Percentiles rank a stretch among this genome's conserved stretches.
phyloP scores from a whole-genome alignment of 2,797 vertebrate genomes.

The Enteromius unitaeniatus region DNA sequence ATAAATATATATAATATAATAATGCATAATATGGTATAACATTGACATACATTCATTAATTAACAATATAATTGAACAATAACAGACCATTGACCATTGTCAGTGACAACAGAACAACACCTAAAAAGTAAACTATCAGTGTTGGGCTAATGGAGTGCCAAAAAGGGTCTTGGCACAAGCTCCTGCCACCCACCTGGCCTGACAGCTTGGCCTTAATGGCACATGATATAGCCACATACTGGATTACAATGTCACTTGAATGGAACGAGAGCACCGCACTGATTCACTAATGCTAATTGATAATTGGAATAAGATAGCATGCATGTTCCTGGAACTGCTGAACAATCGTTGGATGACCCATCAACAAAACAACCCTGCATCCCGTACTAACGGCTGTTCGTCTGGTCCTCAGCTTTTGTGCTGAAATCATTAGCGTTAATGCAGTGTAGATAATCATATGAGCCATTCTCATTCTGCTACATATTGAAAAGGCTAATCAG shows the following conservation, averaged over 20 bases:
- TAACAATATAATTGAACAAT: slow-evolving; percentile 1
- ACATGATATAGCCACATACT: slow-evolving; percentile 29
- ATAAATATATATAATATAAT: neutral
- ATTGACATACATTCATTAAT: neutral
- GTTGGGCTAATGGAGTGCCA: neutral
- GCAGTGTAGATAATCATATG: slow-evolving; percentile 38
- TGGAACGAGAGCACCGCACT: slow-evolving; percentile 34
- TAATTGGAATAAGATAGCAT: slow-evolving; percentile 63
- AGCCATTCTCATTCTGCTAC: neutral
- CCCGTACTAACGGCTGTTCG: slow-evolving; percentile 9
- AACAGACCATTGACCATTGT: neutral
- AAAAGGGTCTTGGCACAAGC: neutral
- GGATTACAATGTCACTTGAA: slow-evolving; percentile 32
- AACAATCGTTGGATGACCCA: slow-evolving; percentile 19
- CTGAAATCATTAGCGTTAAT: slow-evolving; percentile 57
- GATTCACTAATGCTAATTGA: slow-evolving; percentile 60
- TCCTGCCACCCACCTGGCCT: slow-evolving; percentile 11
- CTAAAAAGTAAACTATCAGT: slow-evolving; percentile 1
- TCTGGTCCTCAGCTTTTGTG: slow-evolving; percentile 30
- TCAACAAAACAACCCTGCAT: slow-evolving; percentile 45
- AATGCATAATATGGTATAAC: neutral
- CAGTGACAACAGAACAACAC: neutral
- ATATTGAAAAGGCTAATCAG: neutral
- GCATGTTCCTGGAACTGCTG: slow-evolving; percentile 61
- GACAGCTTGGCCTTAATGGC: slow-evolving; percentile 36